Percentiles rank a stretch among this genome's conserved stretches.
Conservation (phyloP, 2,113 vertebrate genomes). For the Heterocephalus glaber region DNA sequence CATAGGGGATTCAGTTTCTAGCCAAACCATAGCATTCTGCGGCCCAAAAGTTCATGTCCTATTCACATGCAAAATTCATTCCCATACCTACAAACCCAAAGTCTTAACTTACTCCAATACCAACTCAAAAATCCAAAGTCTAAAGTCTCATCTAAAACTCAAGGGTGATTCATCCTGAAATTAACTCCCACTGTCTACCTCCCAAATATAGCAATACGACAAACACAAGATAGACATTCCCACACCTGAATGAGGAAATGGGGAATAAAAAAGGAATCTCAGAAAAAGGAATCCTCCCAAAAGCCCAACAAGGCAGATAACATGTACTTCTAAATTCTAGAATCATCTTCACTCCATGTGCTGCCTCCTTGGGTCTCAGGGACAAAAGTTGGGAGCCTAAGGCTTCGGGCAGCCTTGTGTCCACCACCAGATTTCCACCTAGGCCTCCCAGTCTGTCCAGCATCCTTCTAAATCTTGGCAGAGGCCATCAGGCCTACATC, state of each 20-base stretch:
- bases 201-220: too few relatives aligned
- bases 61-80: not conserved
- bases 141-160: not conserved
- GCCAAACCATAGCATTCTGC: not conserved
- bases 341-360: not conserved
- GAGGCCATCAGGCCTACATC: not conserved
- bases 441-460: not conserved
- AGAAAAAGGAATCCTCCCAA: not conserved
- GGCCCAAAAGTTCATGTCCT: not conserved
- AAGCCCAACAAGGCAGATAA: not conserved
- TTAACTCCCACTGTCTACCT: not conserved
- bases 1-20: not conserved
- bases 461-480: not conserved
- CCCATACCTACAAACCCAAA: not conserved
- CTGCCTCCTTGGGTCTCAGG: not conserved
- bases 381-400: not conserved
- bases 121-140: not conserved
- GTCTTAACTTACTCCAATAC: not conserved
- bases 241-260: not conserved
- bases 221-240: too few relatives aligned
- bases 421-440: not conserved
- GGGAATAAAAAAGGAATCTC: not conserved
- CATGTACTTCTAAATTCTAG: not conserved
- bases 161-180: not conserved
- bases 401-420: not conserved